Conservation (phyloP, 2,888 invertebrate species). For the Chymomyza fuscimana region DNA sequence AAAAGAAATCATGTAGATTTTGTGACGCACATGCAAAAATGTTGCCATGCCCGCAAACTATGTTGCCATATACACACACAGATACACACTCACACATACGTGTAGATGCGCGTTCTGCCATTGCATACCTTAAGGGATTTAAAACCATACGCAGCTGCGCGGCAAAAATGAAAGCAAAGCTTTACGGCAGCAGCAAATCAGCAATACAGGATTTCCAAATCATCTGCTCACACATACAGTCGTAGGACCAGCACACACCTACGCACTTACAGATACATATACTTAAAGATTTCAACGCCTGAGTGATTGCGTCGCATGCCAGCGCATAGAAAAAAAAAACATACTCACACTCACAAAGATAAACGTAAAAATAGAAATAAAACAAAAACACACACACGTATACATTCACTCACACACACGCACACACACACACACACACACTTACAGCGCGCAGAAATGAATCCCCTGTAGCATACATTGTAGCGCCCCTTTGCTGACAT, state of each 20-base stretch:
- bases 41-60: conserved; percentile 16
- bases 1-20: conserved; percentile 6
- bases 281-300: conserved; percentile 63
- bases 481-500: conserved; percentile 15
- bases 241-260: conserved; percentile 3
- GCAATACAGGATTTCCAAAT: conserved; percentile 70
- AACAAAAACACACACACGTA: conserved; percentile 10
- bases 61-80: conserved; percentile 20
- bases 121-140: conserved; percentile 73
- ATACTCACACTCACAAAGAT: conserved; percentile 10
- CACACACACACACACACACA: conserved; percentile 15
- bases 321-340: conserved; percentile 46
- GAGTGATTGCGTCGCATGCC: conserved; percentile 68
- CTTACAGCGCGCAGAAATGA: conserved; percentile 63
- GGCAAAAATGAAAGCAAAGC: conserved; percentile 59
- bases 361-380: conserved; percentile 24
- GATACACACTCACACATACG: conserved; percentile 25
- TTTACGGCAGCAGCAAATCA: conserved; percentile 50
- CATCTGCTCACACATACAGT: conserved; percentile 50
- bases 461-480: conserved; percentile 60
- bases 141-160: conserved; percentile 47
- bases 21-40: conserved; percentile 6
- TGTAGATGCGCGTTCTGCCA: conserved; percentile 20
- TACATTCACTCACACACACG: conserved; percentile 7
- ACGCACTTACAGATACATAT: conserved; percentile 36